phyloP scores from a whole-genome alignment of 2,888 invertebrate species.

The Myathropa florea region DNA sequence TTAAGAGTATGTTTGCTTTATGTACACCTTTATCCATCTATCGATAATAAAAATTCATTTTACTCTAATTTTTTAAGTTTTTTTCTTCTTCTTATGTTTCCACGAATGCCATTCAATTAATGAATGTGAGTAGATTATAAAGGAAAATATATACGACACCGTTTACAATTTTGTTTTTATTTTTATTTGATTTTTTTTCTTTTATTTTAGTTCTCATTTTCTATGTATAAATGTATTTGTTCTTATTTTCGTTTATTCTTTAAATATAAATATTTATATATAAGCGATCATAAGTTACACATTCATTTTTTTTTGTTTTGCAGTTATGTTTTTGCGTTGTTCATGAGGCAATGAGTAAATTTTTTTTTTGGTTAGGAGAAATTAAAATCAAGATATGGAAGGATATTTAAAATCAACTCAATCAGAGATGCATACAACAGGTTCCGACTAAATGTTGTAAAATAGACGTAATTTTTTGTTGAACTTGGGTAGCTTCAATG shows the following conservation, averaged over 20 bases:
- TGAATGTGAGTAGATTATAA: slow-evolving; percentile 63
- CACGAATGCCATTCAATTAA: slow-evolving; percentile 60
- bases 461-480: too few relatives aligned
- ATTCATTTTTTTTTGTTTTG: slow-evolving; percentile 14
- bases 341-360: slow-evolving; percentile 15
- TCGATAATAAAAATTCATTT: slow-evolving; percentile 34
- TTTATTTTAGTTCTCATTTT: slow-evolving; percentile 3
- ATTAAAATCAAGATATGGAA: background rate
- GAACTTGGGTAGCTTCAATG: too few relatives aligned
- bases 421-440: background rate
- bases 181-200: background rate
- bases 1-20: slow-evolving; percentile 56
- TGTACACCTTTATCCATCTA: slow-evolving; percentile 48
- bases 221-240: slow-evolving; percentile 47
- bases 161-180: slow-evolving; percentile 38
- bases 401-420: background rate
- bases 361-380: background rate
- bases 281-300: slow-evolving; percentile 62
- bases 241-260: slow-evolving; percentile 35
- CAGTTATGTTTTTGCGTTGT: slow-evolving; percentile 7
- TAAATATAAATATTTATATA: slow-evolving; percentile 38
- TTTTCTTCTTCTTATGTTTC: slow-evolving; percentile 21
- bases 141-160: slow-evolving; percentile 62
- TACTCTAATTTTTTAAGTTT: slow-evolving; percentile 24
- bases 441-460: background rate